Evolutionary conservation across 1,140 invertebrate genomes (phyloP).

Genomic region (Lineus longissimus): DNA sequence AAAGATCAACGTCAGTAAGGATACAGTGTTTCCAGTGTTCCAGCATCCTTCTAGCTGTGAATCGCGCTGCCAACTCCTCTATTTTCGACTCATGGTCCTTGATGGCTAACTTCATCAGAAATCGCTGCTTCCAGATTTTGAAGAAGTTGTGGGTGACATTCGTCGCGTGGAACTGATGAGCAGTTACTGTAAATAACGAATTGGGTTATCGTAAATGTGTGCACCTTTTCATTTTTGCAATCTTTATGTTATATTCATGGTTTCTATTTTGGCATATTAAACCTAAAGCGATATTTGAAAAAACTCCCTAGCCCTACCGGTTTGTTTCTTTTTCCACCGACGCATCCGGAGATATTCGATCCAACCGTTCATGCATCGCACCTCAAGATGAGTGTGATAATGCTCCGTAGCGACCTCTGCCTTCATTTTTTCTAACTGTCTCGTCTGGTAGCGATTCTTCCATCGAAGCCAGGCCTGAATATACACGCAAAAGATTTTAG

Average conservation of each 20-base stretch:
- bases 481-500: too few relatives aligned
- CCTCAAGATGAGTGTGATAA: not conserved
- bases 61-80: slow-evolving; percentile 16
- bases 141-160: slow-evolving; percentile 19
- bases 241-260: too few relatives aligned
- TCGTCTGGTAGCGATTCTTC: not conserved
- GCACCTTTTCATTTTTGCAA: too few relatives aligned
- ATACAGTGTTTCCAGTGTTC: slow-evolving; percentile 34
- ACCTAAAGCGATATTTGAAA: too few relatives aligned
- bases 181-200: slow-evolving; percentile 21
- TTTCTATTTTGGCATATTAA: too few relatives aligned
- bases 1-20: slow-evolving; percentile 15
- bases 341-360: not conserved
- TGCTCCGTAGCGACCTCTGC: not conserved
- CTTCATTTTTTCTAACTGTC: not conserved
- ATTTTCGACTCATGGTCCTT: slow-evolving; percentile 27
- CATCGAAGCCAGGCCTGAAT: not conserved
- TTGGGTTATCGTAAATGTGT: too few relatives aligned
- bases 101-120: slow-evolving; percentile 14
- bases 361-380: not conserved
- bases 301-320: too few relatives aligned
- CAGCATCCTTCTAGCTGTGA: slow-evolving; percentile 26
- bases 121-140: slow-evolving; percentile 23
- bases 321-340: not conserved
- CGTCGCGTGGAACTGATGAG: slow-evolving; percentile 16